Percentiles rank a stretch among this genome's conserved stretches.
These are phyloP conservation scores for Salarias fasciatus DNA, from an alignment of 2,797 vertebrate species.

Conservation along the genomic window DNA sequence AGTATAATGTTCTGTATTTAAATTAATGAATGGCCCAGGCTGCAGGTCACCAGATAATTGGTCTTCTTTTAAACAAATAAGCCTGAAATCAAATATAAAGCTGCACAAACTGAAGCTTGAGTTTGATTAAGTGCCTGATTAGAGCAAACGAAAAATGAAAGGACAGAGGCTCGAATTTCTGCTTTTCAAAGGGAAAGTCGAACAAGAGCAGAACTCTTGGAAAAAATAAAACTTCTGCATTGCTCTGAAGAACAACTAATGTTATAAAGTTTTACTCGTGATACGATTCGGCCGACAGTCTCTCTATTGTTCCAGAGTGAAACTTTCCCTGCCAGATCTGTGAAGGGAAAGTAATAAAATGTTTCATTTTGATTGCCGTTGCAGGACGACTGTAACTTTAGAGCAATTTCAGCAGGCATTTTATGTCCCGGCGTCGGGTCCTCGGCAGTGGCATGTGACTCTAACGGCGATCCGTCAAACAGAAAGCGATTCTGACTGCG, in stretches of 20 bases:
- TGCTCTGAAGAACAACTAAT: conserved; percentile 26
- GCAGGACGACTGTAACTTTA: conserved; percentile 42
- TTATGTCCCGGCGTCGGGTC: conserved; percentile 36
- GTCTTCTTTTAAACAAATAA: not conserved
- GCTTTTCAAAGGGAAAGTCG: conserved; percentile 39
- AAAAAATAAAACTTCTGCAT: conserved; percentile 41
- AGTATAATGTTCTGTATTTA: conserved; percentile 22
- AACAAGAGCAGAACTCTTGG: conserved; percentile 39
- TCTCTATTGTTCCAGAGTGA: conserved; percentile 62
- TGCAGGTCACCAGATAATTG: conserved; percentile 9
- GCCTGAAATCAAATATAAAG: conserved; percentile 46
- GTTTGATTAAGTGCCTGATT: conserved; percentile 37
- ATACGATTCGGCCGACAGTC: conserved; percentile 61
- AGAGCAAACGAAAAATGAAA: not conserved
- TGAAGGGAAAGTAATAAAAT: conserved; percentile 57
- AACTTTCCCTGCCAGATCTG: conserved; percentile 47
- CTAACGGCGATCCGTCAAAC: conserved; percentile 56
- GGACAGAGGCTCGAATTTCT: conserved; percentile 29
- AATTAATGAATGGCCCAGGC: conserved; percentile 31
- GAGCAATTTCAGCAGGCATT: conserved; percentile 36
- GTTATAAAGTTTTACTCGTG: conserved; percentile 48
- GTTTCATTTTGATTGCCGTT: conserved; percentile 52
- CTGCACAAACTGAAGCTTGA: conserved; percentile 19
- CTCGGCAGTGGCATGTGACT: conserved; percentile 44
- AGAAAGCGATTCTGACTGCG: conserved; percentile 32